Evolutionary conservation across 2,797 vertebrate genomes (phyloP).

Genomic region (Hemibagrus guttatus): DNA sequence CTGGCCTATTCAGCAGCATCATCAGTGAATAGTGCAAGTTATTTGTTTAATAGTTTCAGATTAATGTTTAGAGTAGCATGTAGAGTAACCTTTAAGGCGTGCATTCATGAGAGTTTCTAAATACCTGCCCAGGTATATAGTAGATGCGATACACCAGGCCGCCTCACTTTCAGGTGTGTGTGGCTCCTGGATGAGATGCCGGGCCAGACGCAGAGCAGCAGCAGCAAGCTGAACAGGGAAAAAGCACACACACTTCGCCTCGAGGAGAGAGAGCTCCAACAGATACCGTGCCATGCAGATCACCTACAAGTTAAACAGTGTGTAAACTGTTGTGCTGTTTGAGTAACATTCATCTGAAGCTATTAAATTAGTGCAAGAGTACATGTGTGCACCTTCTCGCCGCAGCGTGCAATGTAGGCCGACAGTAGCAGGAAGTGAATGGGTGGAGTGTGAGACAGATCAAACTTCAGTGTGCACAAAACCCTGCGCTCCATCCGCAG

Average conservation of each 20-base stretch:
- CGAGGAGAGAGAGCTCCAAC: constrained; percentile 82
- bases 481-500: constrained; percentile 83
- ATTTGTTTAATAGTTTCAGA: background rate
- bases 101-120: background rate
- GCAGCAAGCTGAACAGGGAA: constrained; percentile 79
- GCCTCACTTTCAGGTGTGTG: constrained; percentile 66
- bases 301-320: constrained; percentile 64
- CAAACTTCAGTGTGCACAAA: constrained; percentile 77
- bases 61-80: background rate
- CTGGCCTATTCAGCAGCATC: background rate
- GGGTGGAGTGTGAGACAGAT: constrained; percentile 76
- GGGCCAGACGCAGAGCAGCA: constrained; percentile 80
- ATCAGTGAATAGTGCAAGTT: background rate
- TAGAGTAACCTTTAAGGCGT: background rate
- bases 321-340: background rate
- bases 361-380: background rate
- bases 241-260: constrained; percentile 76
- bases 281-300: constrained; percentile 82
- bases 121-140: constrained; percentile 71
- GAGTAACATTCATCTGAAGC: background rate
- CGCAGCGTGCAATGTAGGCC: constrained; percentile 71
- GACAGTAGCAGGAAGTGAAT: constrained; percentile 80
- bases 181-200: constrained; percentile 70
- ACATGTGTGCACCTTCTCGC: constrained; percentile 67
- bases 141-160: constrained; percentile 73